phyloP scores from a whole-genome alignment of 1,140 invertebrate species.

The Drosophila mayri region DNA sequence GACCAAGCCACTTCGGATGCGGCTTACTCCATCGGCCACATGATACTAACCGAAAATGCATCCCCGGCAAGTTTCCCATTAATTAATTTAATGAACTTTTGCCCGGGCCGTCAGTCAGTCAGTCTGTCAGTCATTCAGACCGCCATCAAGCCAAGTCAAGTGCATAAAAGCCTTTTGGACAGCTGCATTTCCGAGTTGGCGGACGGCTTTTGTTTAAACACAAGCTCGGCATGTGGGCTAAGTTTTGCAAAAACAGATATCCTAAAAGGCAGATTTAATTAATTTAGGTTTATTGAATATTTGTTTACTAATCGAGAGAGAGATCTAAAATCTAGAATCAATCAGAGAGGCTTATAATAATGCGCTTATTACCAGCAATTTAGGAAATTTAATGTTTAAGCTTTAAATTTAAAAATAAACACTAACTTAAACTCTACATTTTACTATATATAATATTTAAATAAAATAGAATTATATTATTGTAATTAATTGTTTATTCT shows the following conservation, averaged over 20 bases:
- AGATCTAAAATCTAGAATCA: not conserved
- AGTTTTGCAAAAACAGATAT: constrained; percentile 2
- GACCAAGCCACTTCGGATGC: not conserved
- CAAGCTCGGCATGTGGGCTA: constrained; percentile 18
- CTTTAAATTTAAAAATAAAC: not conserved
- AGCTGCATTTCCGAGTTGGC: constrained; percentile 29
- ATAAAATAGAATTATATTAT: not conserved
- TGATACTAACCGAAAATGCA: constrained; percentile 37
- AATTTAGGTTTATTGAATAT: constrained; percentile 12
- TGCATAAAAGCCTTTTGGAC: constrained; percentile 38
- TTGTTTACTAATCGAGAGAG: not conserved
- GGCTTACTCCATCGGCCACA: constrained; percentile 32
- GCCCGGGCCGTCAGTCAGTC: constrained; percentile 25
- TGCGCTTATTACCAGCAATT: not conserved
- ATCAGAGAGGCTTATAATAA: not conserved
- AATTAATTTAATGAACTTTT: constrained; percentile 57
- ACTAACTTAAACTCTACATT: too few species aligned
- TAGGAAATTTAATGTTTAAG: too few species aligned
- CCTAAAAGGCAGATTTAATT: not conserved
- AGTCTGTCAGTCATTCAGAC: constrained; percentile 24
- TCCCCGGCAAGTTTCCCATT: constrained; percentile 27
- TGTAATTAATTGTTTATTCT: not conserved
- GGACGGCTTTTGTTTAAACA: constrained; percentile 21
- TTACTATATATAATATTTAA: not conserved
- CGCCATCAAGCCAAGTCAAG: constrained; percentile 29